Conservation (phyloP, 2,113 vertebrate species). For the Podarcis muralis region DNA sequence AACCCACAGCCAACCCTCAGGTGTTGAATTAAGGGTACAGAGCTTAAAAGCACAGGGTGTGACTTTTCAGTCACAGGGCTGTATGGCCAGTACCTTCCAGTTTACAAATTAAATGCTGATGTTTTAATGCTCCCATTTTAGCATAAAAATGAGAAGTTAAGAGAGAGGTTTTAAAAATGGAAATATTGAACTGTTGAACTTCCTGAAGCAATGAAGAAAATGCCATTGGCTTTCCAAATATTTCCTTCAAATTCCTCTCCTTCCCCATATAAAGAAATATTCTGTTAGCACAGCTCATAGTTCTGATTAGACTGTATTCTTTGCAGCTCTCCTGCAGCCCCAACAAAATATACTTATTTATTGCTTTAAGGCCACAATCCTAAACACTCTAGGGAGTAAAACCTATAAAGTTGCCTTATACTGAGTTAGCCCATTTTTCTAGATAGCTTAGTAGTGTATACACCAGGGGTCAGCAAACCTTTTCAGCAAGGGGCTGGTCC, state of each 20-base stretch:
- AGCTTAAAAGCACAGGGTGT: neutral
- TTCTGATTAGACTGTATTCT: neutral
- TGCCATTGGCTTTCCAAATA: slow-evolving; percentile 3
- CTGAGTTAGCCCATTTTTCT: no score
- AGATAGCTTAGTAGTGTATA: no score
- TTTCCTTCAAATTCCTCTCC: slow-evolving; percentile 14
- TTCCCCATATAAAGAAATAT: neutral
- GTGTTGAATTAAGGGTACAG: neutral
- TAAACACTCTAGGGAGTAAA: neutral
- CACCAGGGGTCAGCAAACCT: no score
- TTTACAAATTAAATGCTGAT: neutral
- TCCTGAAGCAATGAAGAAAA: neutral
- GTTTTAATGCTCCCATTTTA: neutral
- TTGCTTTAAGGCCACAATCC: neutral
- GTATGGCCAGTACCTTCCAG: neutral
- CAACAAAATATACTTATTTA: neutral
- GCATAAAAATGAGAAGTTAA: neutral
- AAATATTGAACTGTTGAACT: neutral
- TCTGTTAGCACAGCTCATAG: slow-evolving; percentile 6
- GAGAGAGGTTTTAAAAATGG: neutral
- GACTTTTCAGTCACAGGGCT: neutral
- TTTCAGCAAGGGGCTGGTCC: no score
- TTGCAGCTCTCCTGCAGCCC: neutral
- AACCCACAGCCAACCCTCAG: neutral
- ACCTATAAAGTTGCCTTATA: no score